Conservation (phyloP, 2,113 vertebrate genomes). For the Prinia subflava region DNA sequence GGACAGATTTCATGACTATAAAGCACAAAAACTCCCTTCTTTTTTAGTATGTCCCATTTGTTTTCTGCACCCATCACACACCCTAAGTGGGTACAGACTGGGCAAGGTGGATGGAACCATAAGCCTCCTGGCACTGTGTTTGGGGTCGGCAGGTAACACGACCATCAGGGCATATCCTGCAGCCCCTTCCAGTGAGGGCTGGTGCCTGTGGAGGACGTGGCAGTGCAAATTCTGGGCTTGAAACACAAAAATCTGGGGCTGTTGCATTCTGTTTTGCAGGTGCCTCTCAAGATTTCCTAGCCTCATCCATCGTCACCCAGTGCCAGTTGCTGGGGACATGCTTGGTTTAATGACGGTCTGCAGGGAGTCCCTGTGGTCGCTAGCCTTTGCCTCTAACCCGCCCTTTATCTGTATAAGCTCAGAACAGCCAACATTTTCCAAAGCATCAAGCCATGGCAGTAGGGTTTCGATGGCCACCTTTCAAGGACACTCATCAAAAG, state of each 20-base stretch:
- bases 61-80: neutral
- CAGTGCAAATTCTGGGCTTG: accelerated
- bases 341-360: neutral
- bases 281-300: neutral
- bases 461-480: neutral
- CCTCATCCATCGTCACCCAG: neutral
- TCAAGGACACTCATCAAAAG: neutral
- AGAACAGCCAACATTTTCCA: neutral
- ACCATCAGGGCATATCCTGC: neutral
- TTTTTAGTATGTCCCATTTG: neutral
- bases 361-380: neutral
- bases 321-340: accelerated
- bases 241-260: neutral
- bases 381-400: accelerated
- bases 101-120: neutral
- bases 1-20: accelerated
- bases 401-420: neutral
- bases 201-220: neutral
- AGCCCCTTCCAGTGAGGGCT: neutral
- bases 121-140: accelerated
- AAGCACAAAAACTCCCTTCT: neutral
- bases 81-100: neutral
- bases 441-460: accelerated
- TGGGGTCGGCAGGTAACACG: accelerated
- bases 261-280: neutral